These are phyloP conservation scores for Lasioglossum figueresi DNA, from an alignment of 2,888 invertebrate species.

Conservation along the genomic window DNA sequence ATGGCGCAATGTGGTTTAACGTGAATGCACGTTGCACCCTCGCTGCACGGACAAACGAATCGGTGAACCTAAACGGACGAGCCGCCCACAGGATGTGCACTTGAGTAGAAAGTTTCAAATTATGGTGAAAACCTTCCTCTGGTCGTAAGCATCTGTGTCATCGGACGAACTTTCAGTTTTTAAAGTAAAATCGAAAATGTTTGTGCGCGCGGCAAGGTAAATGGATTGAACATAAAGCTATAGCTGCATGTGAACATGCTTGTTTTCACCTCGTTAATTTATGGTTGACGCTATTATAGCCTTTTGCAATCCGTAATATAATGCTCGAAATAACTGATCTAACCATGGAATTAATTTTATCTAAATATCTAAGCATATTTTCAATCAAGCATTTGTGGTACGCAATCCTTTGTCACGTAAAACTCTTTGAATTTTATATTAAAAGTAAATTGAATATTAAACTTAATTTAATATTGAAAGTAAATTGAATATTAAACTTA, in stretches of 20 bases:
- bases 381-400: neutral
- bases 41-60: conserved; percentile 63
- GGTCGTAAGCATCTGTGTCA: conserved; percentile 69
- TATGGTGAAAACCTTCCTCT: conserved; percentile 73
- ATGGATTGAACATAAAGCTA: neutral
- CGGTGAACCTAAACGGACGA: conserved; percentile 73
- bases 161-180: conserved; percentile 68
- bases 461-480: no score
- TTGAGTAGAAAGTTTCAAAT: conserved; percentile 73
- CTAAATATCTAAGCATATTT: neutral
- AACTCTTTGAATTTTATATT: neutral
- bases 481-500: no score
- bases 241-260: neutral
- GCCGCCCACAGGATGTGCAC: conserved; percentile 74
- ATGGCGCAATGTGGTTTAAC: conserved; percentile 36
- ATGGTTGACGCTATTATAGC: neutral
- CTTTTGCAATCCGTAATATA: neutral
- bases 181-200: conserved; percentile 49
- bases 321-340: neutral
- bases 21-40: conserved; percentile 58
- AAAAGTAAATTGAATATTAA: no score
- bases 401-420: neutral
- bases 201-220: neutral
- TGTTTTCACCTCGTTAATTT: neutral
- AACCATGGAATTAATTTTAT: neutral